Evolutionary conservation across 1,140 invertebrate genomes (phyloP).

Genomic region (Druon quercuslanigerum): DNA sequence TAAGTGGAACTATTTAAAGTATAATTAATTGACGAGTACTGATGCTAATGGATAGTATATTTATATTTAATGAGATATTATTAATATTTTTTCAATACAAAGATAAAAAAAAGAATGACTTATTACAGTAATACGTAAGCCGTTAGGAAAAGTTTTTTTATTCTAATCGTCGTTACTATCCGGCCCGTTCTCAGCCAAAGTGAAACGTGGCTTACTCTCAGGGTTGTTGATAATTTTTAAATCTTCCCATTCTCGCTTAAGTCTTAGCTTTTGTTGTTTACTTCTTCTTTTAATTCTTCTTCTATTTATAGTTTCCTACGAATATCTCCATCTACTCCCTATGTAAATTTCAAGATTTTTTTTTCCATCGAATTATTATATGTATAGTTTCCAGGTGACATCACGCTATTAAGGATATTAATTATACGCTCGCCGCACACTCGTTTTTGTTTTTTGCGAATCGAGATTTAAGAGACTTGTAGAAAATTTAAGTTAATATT

Average conservation of each 20-base stretch:
- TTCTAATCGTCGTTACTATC: slow-evolving; percentile 34
- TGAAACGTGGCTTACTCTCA: slow-evolving; percentile 61
- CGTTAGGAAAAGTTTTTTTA: slow-evolving; percentile 67
- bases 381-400: slow-evolving; percentile 39
- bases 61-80: slow-evolving; percentile 68
- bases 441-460: slow-evolving; percentile 3
- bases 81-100: slow-evolving; percentile 71
- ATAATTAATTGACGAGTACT: slow-evolving; percentile 55
- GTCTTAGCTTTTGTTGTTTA: slow-evolving; percentile 18
- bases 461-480: not conserved
- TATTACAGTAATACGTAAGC: slow-evolving; percentile 67
- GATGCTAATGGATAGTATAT: slow-evolving; percentile 68
- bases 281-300: not conserved
- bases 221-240: slow-evolving; percentile 68
- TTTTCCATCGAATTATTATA: slow-evolving; percentile 39
- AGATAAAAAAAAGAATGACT: slow-evolving; percentile 59
- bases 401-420: slow-evolving; percentile 17
- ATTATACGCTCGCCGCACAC: not conserved
- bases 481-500: slow-evolving; percentile 14
- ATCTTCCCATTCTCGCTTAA: slow-evolving; percentile 47
- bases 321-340: not conserved
- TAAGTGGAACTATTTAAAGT: slow-evolving; percentile 35
- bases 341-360: slow-evolving; percentile 4
- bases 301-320: slow-evolving; percentile 1
- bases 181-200: slow-evolving; percentile 41